Percentiles rank a stretch among this genome's conserved stretches.
Conservation (phyloP, 2,113 vertebrate genomes). For the Platysternon megacephalum region DNA sequence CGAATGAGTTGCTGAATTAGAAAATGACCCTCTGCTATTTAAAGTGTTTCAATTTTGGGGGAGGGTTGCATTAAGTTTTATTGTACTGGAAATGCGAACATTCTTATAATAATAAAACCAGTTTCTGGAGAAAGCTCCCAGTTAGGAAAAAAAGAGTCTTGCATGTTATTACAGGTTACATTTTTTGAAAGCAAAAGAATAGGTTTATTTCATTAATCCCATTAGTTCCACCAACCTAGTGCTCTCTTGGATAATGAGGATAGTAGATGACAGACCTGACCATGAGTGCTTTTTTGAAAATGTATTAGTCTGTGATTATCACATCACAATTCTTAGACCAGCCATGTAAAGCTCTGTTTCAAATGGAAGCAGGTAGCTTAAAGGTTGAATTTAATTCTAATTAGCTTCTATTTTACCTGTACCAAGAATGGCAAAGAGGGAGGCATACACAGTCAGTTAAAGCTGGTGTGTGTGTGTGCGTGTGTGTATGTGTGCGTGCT, state of each 20-base stretch:
- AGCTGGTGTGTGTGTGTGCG: background rate
- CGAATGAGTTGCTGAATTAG: background rate
- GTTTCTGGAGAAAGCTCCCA: background rate
- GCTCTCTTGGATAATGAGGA: accelerated
- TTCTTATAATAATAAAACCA: background rate
- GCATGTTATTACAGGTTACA: background rate
- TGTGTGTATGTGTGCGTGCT: background rate
- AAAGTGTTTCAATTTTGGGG: background rate
- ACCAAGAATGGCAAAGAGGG: accelerated
- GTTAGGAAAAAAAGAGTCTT: background rate
- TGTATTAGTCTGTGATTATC: background rate
- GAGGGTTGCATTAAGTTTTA: background rate
- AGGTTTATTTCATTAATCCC: background rate
- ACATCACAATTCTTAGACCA: background rate
- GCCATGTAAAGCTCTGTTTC: background rate
- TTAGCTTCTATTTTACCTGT: background rate
- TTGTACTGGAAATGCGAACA: background rate
- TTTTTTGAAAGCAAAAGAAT: background rate
- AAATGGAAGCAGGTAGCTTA: background rate
- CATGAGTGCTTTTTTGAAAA: background rate
- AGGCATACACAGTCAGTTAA: background rate
- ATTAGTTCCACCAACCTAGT: accelerated
- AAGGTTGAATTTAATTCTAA: background rate
- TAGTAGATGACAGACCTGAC: background rate
- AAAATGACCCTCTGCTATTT: background rate